These are phyloP conservation scores for Gymnoscopelus braueri DNA, from an alignment of 2,797 vertebrate genomes.

Conservation along the genomic window DNA sequence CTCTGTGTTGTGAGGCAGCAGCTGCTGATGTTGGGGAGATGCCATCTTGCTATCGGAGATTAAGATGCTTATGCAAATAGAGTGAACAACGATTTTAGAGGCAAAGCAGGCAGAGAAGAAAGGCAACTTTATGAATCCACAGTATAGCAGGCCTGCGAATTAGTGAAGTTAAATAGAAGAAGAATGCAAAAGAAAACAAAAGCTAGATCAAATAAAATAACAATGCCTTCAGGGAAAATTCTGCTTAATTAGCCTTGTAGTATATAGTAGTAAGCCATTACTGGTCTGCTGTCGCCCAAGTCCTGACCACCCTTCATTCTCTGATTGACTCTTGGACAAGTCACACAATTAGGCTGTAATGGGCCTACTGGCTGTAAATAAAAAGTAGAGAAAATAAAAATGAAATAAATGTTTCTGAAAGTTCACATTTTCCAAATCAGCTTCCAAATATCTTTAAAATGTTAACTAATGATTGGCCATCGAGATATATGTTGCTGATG, in stretches of 20 bases:
- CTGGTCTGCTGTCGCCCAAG: slow-evolving; percentile 40
- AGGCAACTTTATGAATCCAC: slow-evolving; percentile 42
- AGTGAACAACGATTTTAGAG: slow-evolving; percentile 9
- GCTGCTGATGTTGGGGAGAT: slow-evolving; percentile 91
- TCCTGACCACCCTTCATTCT: slow-evolving; percentile 31
- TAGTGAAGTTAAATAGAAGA: slow-evolving; percentile 10
- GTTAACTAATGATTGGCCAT: neutral
- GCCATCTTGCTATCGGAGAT: slow-evolving; percentile 82
- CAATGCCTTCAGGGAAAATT: slow-evolving; percentile 17
- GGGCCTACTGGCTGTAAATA: neutral
- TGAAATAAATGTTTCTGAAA: neutral
- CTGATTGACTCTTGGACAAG: slow-evolving; percentile 25
- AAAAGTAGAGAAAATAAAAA: neutral
- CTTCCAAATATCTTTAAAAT: neutral
- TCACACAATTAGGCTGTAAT: slow-evolving; percentile 11
- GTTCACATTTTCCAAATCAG: neutral
- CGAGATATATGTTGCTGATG: too few species aligned
- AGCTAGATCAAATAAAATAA: slow-evolving; percentile 10
- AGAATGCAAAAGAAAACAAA: neutral
- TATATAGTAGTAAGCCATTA: slow-evolving; percentile 54
- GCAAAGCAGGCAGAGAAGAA: slow-evolving; percentile 26
- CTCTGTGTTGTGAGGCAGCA: slow-evolving; percentile 91
- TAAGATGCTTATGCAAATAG: slow-evolving; percentile 11
- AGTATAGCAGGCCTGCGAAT: slow-evolving; percentile 12
- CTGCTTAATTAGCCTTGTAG: slow-evolving; percentile 38